Base-by-base conservation (phyloP, 2,797 vertebrate species). In the Periparus ater region DNA sequence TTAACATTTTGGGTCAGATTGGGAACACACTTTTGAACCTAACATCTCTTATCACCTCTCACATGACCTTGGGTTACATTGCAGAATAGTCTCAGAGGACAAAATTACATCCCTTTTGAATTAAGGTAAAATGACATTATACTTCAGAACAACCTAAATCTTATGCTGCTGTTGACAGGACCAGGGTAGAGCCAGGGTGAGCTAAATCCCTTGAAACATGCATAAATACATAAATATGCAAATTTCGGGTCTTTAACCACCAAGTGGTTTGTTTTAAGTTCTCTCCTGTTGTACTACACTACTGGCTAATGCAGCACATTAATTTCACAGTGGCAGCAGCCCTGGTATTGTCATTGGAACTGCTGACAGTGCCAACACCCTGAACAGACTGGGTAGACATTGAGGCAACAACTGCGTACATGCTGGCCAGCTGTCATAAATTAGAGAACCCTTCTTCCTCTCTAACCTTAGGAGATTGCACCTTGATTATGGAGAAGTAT, bases 1-100 rank as follows among this genome's bases (percentile, higher is more conserved):
- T 91, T 85, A 91, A 89, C 54, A 60, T 75, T 88, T 85, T 44
- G 11, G 10, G 60, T 90, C 51, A 85, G 62, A 54, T 51, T 70
- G 32, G 54, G 71, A 82, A 48, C 44, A 82, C 25, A 17, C 15
- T 82, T 81, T 54, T 66, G 65, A 84, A 84, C 29, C 32, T 73
- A 74, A 74, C n/a, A 50, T 34, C 47, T 74, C 55, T 90, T 85
- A 82, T 44, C 58, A 63, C 45, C 19, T 75, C 82, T 89, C 58
- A 44, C 30, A 30, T 17, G 63, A 36, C 45, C 54, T 63, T 88
- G 58, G 54, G 93, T 72, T 93, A 75, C 63, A 82, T 85, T 95
- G 83, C 71, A 91, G 45, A 96, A 63, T 9, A 78, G 25, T 75
- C 71, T 89, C 58, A 71, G 62, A 55, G 58, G 57, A 78, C 26